Evolutionary conservation across 2,888 invertebrate genomes (phyloP).

Genomic region (Sinotaia quadrata): DNA sequence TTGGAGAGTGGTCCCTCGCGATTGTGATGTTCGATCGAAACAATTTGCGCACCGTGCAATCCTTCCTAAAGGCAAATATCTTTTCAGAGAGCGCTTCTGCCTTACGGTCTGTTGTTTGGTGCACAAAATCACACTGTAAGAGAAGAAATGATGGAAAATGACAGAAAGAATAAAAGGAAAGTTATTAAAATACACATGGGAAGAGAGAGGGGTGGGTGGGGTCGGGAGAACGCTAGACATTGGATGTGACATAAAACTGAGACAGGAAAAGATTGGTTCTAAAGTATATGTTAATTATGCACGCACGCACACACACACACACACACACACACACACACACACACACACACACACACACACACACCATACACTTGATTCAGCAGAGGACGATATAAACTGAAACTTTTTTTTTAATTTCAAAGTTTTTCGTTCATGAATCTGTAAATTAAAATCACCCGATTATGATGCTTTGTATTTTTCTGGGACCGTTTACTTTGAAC

Average conservation of each 20-base stretch:
- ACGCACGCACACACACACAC: neutral
- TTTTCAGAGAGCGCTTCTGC: too few species aligned
- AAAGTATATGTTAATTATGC: neutral
- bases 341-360: slow-evolving; percentile 14
- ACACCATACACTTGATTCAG: neutral
- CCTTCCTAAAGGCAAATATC: too few species aligned
- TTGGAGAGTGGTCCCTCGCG: too few species aligned
- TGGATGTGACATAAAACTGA: neutral
- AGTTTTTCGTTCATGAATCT: too few species aligned
- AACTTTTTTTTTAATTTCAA: neutral
- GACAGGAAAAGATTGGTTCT: neutral
- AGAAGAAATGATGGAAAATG: neutral
- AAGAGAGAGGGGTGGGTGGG: neutral
- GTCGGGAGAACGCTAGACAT: neutral
- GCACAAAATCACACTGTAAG: too few species aligned
- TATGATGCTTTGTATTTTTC: too few species aligned
- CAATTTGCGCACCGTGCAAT: too few species aligned
- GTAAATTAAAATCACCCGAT: too few species aligned
- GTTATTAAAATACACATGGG: neutral
- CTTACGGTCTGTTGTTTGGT: too few species aligned
- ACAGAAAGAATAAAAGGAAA: neutral
- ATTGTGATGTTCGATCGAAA: too few species aligned
- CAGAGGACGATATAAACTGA: neutral
- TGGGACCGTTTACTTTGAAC: too few species aligned
- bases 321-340: slow-evolving; percentile 1